Evolutionary conservation across 1,140 invertebrate genomes (phyloP), one percentile per base, ranked within the genome.

Genomic region (Drosophila navojoa): DNA sequence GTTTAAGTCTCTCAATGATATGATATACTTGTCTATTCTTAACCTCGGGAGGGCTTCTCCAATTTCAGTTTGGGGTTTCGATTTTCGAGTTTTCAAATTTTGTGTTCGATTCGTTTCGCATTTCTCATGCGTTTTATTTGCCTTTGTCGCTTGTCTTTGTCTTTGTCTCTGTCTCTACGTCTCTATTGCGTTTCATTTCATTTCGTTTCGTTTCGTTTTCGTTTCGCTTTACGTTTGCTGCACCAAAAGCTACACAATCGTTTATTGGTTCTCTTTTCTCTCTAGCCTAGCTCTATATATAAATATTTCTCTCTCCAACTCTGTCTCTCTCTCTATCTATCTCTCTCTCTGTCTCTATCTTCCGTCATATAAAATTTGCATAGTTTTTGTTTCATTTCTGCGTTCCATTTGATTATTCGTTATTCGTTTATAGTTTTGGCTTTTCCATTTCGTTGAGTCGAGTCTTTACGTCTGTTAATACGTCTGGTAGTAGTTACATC

Each of bases 201-300:
- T 60, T 64, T 42, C 47, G 10, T 54, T 62, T 44, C 13, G 16
- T 44, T 69, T 47, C 50, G 11, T 71, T 71, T 71, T 22, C 16
- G 45, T 60, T 54, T 52, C 10, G 22, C 13, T 32, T 71, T 66
- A 2, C 7, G 25, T 72, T 72, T 61, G 70, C 75, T 70, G 75
- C 75, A 77, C 75, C 62, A 55, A 77, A 74, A 59, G 74, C 58
- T 59, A 69, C 71, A 77, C 75, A 38, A 40, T 72, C 63, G 42
- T 73, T 55, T 61, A 61, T 73, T 69, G 63, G 64, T 55, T 59
- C 42, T 32, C 22, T 59, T 61, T 22, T 63, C 75, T 68, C n/a
- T 78, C 6, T 38, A 15, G 15, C 40, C n/a, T n/a, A 27, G 57
- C 68, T 69, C 19, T 54, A 9, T 59, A 50, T 52, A 68, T 47